These are phyloP conservation scores for Mus musculus DNA, from an alignment of 2,113 vertebrate species.

Conservation along the genomic window DNA sequence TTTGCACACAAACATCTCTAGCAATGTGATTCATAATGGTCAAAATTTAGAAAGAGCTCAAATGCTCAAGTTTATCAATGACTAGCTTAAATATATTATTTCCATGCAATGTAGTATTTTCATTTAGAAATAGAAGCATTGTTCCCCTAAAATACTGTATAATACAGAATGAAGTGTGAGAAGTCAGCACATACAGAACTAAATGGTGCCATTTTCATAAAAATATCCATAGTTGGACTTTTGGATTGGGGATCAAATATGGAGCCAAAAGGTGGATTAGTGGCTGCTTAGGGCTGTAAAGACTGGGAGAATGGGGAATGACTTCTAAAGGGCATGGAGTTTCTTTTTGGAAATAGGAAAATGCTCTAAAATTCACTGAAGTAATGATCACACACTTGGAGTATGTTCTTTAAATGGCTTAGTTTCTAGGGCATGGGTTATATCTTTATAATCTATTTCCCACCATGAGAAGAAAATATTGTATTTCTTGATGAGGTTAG, in stretches of 20 bases:
- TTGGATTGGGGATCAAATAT: not conserved
- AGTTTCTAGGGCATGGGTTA: not conserved
- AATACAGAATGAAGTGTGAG: not conserved
- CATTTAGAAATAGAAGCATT: not conserved
- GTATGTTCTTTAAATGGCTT: not conserved
- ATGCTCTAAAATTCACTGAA: not conserved
- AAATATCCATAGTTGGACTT: not conserved
- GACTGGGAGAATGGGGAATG: not conserved
- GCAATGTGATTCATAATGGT: not conserved
- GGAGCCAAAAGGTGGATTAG: not conserved
- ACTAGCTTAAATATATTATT: not conserved
- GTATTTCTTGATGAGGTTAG: not conserved
- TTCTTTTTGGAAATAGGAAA: not conserved
- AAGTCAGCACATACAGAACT: not conserved
- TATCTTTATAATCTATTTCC: not conserved
- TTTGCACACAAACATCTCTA: not conserved
- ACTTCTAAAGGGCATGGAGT: not conserved
- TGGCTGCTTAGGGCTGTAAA: not conserved
- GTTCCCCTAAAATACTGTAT: not conserved
- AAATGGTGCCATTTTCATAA: not conserved
- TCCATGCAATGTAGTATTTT: not conserved
- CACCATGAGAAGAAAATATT: not conserved
- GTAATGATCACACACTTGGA: not conserved
- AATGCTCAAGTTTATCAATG: not conserved
- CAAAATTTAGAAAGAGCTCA: not conserved